Base-by-base conservation (phyloP, 2,888 invertebrate genomes). In the Platycheirus rosarum region DNA sequence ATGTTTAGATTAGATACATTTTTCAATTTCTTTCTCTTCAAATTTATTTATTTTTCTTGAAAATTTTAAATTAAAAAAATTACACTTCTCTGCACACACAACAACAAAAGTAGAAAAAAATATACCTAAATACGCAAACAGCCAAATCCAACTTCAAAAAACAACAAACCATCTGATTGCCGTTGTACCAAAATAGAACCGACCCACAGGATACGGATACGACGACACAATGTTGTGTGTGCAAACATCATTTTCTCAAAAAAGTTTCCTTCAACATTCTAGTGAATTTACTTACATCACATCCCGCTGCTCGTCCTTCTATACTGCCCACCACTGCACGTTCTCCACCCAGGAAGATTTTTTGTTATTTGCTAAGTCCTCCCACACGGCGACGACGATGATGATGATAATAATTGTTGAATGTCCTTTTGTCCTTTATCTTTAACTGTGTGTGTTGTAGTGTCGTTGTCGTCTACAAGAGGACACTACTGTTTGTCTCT, bases 391-490 rank as follows among this genome's bases (percentile, higher is more conserved):
- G 55, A 46, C 13, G 49, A 51, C 44, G 49, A 32, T 55, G 66
- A 35, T 55, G 55, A 57, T 66, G 60, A 70, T 66, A 70, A 80
- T 80, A 80, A 80, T 80, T 80, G 80, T 80, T 80, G 80, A 80
- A 80, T 80, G 80, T 71, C 70, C 80, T 80, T 80, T 75, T 76
- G 76, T 75, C 75, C 70, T 70, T 66, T 32, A 42, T 57, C 9
- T 57, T 60, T 51, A 16, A 20, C 29, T 32, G 16, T 77, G 48
- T 42, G 35, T 29, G 23, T 23, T 74, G 37, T 60, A 42, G 42
- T 46, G 37, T 32, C 20, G 53, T 53, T 20, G 23, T 48, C 49
- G 60, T 60, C 55, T 74, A 65, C 55, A 51, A 79, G 48, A 68
- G 63, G 46, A 55, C 49, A 73, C 77, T 71, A 71, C 65, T 40